These are phyloP conservation scores for Leptinotarsa defecta DNA, from an alignment of 1,140 invertebrate genomes.

Conservation along the genomic window DNA sequence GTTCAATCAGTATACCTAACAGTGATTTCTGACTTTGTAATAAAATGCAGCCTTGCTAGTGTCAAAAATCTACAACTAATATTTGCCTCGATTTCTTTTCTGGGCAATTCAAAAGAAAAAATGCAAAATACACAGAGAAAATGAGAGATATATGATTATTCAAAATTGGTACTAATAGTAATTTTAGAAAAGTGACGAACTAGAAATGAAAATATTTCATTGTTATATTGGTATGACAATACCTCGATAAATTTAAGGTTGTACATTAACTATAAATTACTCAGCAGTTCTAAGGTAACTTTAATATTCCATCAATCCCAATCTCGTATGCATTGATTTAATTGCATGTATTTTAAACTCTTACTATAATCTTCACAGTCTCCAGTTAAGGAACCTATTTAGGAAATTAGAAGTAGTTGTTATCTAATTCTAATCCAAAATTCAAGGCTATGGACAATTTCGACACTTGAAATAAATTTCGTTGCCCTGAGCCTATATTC, in stretches of 20 bases:
- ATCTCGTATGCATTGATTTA: not conserved
- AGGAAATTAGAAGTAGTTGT: constrained; percentile 21
- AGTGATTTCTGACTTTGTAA: too few relatives aligned
- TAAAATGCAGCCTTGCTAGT: too few relatives aligned
- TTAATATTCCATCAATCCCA: not conserved
- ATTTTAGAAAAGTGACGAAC: not conserved
- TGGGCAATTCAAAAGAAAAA: too few relatives aligned
- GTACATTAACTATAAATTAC: not conserved
- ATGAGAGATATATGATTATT: too few relatives aligned
- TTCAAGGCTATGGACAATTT: too few relatives aligned
- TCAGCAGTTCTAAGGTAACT: not conserved
- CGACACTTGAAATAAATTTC: too few relatives aligned
- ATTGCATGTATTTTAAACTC: not conserved
- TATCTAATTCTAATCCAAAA: constrained; percentile 21
- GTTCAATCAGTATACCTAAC: too few relatives aligned
- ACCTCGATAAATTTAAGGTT: not conserved
- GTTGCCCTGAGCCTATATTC: too few relatives aligned
- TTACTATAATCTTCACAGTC: not conserved
- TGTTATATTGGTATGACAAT: not conserved
- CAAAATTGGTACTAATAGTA: too few relatives aligned
- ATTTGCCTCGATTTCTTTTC: too few relatives aligned
- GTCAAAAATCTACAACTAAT: too few relatives aligned
- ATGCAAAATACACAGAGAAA: too few relatives aligned
- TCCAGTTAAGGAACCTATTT: not conserved
- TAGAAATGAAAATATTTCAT: not conserved